Conservation (phyloP, 2,113 vertebrate species). For the Equus quagga region DNA sequence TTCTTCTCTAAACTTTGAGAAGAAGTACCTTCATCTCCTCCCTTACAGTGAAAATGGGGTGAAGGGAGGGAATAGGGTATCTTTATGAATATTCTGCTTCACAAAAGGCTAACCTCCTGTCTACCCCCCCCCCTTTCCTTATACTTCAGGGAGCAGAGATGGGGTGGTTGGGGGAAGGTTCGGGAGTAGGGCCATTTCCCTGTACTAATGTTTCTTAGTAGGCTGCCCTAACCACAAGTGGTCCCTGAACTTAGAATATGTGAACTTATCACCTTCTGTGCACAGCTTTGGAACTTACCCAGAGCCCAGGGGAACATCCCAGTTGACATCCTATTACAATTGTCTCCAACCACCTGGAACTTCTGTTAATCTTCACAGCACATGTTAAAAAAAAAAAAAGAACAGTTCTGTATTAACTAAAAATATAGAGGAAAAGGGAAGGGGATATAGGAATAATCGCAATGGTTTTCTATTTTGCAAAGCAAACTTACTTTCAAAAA, state of each 20-base stretch:
- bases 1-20: not conserved
- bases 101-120: not conserved
- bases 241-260: slow-evolving; percentile 9
- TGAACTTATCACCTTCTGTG: not conserved
- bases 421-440: not conserved
- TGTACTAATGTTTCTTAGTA: not conserved
- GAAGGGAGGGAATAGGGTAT: not conserved
- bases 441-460: slow-evolving; percentile 17
- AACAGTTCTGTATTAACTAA: slow-evolving; percentile 61
- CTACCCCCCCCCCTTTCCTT: not conserved
- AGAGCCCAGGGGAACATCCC: not conserved
- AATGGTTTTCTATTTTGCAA: slow-evolving; percentile 59
- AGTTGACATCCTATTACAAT: not conserved
- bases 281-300: not conserved
- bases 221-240: not conserved
- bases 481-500: slow-evolving; percentile 59
- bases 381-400: not conserved
- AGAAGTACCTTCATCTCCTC: not conserved
- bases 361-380: slow-evolving; percentile 45
- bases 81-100: not conserved
- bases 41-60: not conserved
- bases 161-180: not conserved
- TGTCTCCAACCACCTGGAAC: not conserved
- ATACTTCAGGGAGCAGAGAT: not conserved
- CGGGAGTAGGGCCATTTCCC: not conserved